phyloP scores from a whole-genome alignment of 2,113 vertebrate genomes.

The Silurus asotus region DNA sequence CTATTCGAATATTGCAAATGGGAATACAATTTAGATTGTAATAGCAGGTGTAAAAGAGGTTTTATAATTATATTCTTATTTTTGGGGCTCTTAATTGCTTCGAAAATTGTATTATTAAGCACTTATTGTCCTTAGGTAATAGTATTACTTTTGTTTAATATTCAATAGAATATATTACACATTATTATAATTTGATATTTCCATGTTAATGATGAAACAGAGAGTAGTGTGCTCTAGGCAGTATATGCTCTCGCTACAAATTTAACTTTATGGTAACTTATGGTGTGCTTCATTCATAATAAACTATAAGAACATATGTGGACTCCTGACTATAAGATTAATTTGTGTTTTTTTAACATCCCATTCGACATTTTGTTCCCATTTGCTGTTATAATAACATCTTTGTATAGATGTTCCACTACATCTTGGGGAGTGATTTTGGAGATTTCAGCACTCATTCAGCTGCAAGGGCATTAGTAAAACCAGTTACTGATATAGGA shows the following conservation, averaged over 20 bases:
- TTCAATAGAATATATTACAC: conserved; percentile 6
- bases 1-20: conserved; percentile 6
- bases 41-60: neutral
- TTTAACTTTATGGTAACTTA: neutral
- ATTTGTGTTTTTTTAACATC: too few relatives aligned
- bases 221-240: neutral
- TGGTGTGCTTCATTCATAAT: neutral
- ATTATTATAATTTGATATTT: neutral
- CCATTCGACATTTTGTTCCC: too few relatives aligned
- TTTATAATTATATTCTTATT: neutral
- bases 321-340: too few relatives aligned
- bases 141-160: neutral
- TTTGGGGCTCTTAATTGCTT: neutral
- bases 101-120: neutral
- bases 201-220: neutral
- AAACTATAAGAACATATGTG: too few relatives aligned
- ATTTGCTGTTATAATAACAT: too few relatives aligned
- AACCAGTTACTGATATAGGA: too few relatives aligned
- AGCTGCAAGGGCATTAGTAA: too few relatives aligned
- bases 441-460: too few relatives aligned
- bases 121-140: neutral
- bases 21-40: neutral
- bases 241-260: neutral
- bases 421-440: too few relatives aligned
- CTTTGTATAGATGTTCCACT: too few relatives aligned